Base-by-base conservation (phyloP, 2,888 invertebrate species). In the Dermolepida albohirtum region DNA sequence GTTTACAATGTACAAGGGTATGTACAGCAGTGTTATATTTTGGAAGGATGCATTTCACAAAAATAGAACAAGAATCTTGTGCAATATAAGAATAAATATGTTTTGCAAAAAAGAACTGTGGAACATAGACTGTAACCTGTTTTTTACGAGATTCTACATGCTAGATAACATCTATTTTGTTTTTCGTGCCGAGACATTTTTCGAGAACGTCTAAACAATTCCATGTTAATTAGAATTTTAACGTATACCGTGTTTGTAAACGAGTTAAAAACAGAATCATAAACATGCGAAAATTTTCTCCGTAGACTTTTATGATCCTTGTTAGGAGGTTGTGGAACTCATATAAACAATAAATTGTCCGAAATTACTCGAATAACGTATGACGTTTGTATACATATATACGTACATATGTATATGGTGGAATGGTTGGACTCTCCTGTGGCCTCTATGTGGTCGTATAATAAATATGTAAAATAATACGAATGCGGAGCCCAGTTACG, bases 401-500 rank as follows among this genome's bases (percentile, higher is more conserved):
- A 12, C n/a, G 5, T 44, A 44, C 14, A 44, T n/a, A 44, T 44
- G 14, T 44, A 44, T 14, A 44, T 7, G 10, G 22, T 43, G 27
- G 57, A 44, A 57, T 57, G 43, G 43, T 7, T 43, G 27, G 44
- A 57, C 40, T 57, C 43, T 17, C 43, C 17, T 17, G 47, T 49
- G 16, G 49, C 47, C 59, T 47, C 34, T 16, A 16, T 72, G 71
- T 70, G 73, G 72, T 75, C 73, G 74, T 76, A 75, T 74, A 75
- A 77, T 78, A 78, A 78, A 78, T 77, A 77, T 77, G 77, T 77
- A 77, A 78, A 78, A 77, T 78, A 77, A 77, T 77, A 77, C 76
- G 74, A 57, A 71, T 55, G 57, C 47, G 47, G 44, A 29, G 29
- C 59, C 59, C 44, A 47, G 59, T 62, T 47, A 62, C 59, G 47